phyloP scores from a whole-genome alignment of 2,888 invertebrate species.

The Dichetophora obliterata region DNA sequence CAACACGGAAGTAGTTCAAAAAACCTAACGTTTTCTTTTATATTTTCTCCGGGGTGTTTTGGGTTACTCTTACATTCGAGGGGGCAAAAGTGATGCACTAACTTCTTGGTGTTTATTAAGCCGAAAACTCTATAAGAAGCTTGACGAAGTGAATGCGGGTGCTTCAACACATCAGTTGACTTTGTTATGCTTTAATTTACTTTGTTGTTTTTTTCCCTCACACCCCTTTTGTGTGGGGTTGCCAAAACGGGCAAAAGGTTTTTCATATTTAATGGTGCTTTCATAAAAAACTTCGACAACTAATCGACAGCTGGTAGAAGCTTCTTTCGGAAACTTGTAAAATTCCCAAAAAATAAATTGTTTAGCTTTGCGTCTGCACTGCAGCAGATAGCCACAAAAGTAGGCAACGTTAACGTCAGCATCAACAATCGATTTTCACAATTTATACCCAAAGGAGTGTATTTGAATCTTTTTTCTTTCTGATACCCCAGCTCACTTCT shows the following conservation, averaged over 20 bases:
- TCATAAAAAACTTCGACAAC: not conserved
- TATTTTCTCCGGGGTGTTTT: too few species aligned
- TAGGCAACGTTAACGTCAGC: constrained; percentile 2
- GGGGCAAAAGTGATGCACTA: too few species aligned
- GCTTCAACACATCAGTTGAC: too few species aligned
- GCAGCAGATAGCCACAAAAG: not conserved
- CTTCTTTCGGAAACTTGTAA: not conserved
- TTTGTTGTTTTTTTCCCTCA: too few species aligned
- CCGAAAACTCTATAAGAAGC: too few species aligned
- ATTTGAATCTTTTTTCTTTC: not conserved
- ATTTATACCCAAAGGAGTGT: not conserved
- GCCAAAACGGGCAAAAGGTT: not conserved
- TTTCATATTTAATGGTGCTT: constrained; percentile 5
- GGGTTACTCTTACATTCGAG: too few species aligned
- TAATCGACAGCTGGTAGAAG: not conserved
- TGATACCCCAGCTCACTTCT: not conserved
- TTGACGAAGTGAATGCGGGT: too few species aligned
- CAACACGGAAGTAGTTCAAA: too few species aligned
- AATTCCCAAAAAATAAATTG: not conserved
- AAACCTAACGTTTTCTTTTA: too few species aligned
- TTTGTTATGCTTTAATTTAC: too few species aligned
- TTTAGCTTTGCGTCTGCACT: not conserved
- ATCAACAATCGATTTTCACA: constrained; percentile 21
- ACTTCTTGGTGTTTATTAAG: too few species aligned
- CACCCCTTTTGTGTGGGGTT: too few species aligned